A percentile compares a stretch with the other conserved stretches of the same genome.
phyloP scores from a whole-genome alignment of 2,888 invertebrate species.

The Mamestra brassicae region DNA sequence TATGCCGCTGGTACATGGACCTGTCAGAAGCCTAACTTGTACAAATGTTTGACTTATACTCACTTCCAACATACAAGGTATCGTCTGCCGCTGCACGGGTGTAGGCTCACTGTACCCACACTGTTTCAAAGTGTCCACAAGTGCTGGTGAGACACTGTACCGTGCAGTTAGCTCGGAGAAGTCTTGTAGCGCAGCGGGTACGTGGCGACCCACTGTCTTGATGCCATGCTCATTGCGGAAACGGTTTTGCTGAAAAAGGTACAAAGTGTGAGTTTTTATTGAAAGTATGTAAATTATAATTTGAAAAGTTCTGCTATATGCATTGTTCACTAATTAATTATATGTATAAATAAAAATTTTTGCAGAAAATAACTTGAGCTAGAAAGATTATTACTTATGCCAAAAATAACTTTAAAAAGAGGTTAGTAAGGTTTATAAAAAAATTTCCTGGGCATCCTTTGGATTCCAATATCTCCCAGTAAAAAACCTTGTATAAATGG shows the following conservation, averaged over 20 bases:
- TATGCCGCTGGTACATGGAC: not conserved
- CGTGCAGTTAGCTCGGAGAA: conserved; percentile 92
- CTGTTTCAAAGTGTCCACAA: conserved; percentile 93
- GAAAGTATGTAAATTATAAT: too few species aligned
- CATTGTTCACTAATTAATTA: too few species aligned
- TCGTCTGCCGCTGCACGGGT: conserved; percentile 97
- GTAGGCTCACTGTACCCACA: conserved; percentile 95
- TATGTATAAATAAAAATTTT: too few species aligned
- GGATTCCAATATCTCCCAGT: too few species aligned
- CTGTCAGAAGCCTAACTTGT: too few species aligned
- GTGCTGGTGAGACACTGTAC: conserved; percentile 90
- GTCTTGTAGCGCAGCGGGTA: conserved; percentile 94
- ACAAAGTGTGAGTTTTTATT: not conserved
- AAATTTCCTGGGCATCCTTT: too few species aligned
- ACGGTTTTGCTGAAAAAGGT: conserved; percentile 91
- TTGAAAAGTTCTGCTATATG: too few species aligned
- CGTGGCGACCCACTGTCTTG: conserved; percentile 94
- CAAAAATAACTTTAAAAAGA: too few species aligned
- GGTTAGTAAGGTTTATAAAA: too few species aligned
- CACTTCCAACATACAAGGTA: conserved; percentile 96
- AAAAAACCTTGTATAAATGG: not conserved
- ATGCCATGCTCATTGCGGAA: conserved; percentile 95
- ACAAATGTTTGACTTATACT: conserved; percentile 43
- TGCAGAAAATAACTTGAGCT: too few species aligned
- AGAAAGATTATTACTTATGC: too few species aligned